Evolutionary conservation across 2,888 invertebrate species (phyloP).

Genomic region (Aradus depressus): DNA sequence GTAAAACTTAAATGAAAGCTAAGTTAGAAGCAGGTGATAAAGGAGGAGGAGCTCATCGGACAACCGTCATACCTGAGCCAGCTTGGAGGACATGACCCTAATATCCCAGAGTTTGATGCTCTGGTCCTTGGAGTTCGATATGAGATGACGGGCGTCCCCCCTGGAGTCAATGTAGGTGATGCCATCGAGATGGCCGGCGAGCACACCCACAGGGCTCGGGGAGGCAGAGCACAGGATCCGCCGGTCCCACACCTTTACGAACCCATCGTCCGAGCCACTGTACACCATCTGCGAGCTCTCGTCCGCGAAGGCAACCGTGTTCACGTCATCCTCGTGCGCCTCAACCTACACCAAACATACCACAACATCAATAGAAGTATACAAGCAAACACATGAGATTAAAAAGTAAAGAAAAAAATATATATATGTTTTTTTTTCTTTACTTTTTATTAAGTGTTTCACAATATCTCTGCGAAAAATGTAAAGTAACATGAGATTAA

Average conservation of each 20-base stretch:
- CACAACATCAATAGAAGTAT: background rate
- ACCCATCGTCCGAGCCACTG: conserved; percentile 63
- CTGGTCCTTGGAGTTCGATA: conserved; percentile 80
- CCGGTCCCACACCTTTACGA: conserved; percentile 72
- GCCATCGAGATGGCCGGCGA: conserved; percentile 69
- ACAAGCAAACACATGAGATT: too few species aligned
- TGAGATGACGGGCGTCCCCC: conserved; percentile 64
- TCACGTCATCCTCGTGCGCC: conserved; percentile 66
- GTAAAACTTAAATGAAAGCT: too few species aligned
- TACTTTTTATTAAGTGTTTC: too few species aligned
- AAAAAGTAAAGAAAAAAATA: too few species aligned
- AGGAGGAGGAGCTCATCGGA: too few species aligned
- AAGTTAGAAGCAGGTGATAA: too few species aligned
- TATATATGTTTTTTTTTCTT: too few species aligned
- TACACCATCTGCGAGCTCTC: conserved; percentile 64
- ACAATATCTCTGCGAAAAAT: too few species aligned
- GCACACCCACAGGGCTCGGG: conserved; percentile 55
- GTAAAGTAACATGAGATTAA: too few species aligned
- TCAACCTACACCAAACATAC: conserved; percentile 42
- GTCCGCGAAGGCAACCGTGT: conserved; percentile 68
- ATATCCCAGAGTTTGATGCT: conserved; percentile 81
- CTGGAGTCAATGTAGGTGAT: conserved; percentile 70
- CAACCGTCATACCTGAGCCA: conserved; percentile 39
- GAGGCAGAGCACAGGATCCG: conserved; percentile 52
- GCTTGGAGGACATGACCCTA: conserved; percentile 48